Evolutionary conservation across 2,113 vertebrate genomes (phyloP).

Genomic region (Ctenodactylus gundi): DNA sequence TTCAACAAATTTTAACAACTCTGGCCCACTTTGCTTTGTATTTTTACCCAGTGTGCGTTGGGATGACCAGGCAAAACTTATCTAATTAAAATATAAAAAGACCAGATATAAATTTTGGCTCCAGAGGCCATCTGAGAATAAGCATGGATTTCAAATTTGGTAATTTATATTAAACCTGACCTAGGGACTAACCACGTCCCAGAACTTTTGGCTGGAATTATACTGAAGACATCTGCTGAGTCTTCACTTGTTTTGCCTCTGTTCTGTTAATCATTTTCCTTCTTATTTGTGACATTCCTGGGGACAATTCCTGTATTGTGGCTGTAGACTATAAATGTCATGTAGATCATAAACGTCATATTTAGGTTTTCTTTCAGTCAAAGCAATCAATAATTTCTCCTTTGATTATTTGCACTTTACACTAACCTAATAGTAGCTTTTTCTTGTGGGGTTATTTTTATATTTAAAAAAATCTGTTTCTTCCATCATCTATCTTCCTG

Average conservation of each 20-base stretch:
- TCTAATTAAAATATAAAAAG: neutral
- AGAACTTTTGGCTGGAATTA: neutral
- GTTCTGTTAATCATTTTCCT: neutral
- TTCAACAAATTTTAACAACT: neutral
- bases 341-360: too few relatives aligned
- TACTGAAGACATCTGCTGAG: neutral
- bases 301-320: neutral
- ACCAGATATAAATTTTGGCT: neutral
- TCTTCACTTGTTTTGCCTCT: neutral
- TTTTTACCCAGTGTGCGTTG: neutral
- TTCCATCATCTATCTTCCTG: neutral
- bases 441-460: neutral
- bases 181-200: neutral
- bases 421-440: neutral
- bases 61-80: neutral
- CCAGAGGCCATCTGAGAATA: neutral
- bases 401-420: neutral
- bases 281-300: neutral
- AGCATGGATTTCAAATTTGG: neutral
- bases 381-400: neutral
- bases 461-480: neutral
- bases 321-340: neutral
- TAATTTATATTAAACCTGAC: neutral
- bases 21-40: neutral
- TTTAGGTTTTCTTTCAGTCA: neutral